Conservation (phyloP, 2,888 invertebrate genomes). For the Apeira syringaria region DNA sequence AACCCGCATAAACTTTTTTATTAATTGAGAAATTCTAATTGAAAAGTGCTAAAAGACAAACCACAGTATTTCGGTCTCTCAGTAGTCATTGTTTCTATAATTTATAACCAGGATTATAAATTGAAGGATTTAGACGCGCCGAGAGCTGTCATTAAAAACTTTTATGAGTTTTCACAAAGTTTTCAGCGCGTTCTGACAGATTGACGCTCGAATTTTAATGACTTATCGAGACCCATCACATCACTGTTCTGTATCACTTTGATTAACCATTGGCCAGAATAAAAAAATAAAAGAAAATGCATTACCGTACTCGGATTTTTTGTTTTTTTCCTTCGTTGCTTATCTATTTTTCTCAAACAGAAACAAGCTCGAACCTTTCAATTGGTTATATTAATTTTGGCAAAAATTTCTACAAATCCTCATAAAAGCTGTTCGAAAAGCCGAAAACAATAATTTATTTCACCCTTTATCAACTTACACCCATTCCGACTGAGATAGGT, state of each 20-base stretch:
- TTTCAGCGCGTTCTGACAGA: constrained; percentile 46
- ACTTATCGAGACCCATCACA: constrained; percentile 28
- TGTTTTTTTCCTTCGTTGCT: too few relatives aligned
- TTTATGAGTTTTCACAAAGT: constrained; percentile 55
- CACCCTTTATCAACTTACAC: constrained; percentile 21
- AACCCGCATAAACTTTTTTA: too few relatives aligned
- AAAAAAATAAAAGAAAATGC: too few relatives aligned
- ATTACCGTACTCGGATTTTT: too few relatives aligned
- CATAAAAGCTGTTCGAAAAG: constrained; percentile 1
- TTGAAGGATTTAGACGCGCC: constrained; percentile 44
- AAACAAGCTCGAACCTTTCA: too few relatives aligned
- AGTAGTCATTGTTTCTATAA: constrained; percentile 39
- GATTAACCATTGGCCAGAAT: constrained; percentile 18
- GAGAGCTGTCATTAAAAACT: constrained; percentile 58
- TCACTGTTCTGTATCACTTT: constrained; percentile 17
- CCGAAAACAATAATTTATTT: constrained; percentile 13
- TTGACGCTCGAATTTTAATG: constrained; percentile 53
- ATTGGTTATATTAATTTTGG: neutral
- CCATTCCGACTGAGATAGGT: constrained; percentile 15
- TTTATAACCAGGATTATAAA: constrained; percentile 45
- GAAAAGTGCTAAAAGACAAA: neutral
- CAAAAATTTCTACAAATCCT: neutral
- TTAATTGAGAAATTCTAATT: too few relatives aligned
- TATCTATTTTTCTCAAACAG: too few relatives aligned
- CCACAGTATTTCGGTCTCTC: constrained; percentile 18